Evolutionary conservation across 2,888 invertebrate genomes (phyloP), one percentile per base, ranked within the genome.

Genomic region (Epinotia brunnichana): DNA sequence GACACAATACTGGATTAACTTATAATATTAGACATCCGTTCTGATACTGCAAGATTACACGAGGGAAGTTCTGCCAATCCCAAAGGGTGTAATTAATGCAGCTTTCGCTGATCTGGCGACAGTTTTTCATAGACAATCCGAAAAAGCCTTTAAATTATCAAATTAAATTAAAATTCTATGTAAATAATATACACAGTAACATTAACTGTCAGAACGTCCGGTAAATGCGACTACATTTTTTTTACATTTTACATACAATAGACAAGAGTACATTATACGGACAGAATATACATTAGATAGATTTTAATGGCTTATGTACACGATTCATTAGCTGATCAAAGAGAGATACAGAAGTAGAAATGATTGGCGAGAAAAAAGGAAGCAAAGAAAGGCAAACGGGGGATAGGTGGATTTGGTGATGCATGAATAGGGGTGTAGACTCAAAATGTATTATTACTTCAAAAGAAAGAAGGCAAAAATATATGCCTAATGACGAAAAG

Each of bases 1-100:
- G 68, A 64, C 64, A 64, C 39, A 66, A 66, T 66, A 66, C 66
- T 66, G 56, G 21, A 29, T 24, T n/a, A 21, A 53, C 21, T 64
- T 53, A 64, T 54, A 29, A 64, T 54, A 29, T 53, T 35, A 66
- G 21, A 54, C 10, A 54, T 63, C 29, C 29, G 15, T 48, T 61
- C 44, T 60, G 60, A 17, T 60, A 41, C 19, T 39, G 59, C 60
- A 60, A 41, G 17, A 15, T 41, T 35, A 39, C 39, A 59, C 15
- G 44, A 59, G 13, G 17, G 60, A 24, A 11, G 17, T 21, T 48
- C 62, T 62, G 62, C n/a, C 19, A 57, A 1, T 10, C 9, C 2
- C 1, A 57, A 11, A 11, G 9, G 29, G 1, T 0, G 35, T 11
- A 35, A 59, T 29, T 17, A 35, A 59, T 3, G 11, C 13, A 11